Base-by-base conservation (phyloP, 92 coral and sea anemone species). In the Heteractis magnifica region DNA sequence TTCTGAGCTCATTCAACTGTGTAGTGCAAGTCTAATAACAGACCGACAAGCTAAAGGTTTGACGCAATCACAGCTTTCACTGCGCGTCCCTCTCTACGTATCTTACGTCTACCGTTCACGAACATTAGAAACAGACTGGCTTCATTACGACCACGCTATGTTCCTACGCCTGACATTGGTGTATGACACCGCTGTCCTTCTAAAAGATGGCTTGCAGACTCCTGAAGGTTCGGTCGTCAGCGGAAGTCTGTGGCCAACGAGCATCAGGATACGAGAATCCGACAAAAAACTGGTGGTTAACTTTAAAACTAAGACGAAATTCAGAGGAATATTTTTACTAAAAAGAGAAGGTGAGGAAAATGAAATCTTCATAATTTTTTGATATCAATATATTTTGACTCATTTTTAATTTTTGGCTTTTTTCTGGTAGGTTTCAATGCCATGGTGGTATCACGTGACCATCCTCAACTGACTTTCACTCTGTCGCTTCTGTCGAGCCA, bases 401-500 rank as follows among this genome's bases (percentile, higher is more conserved):
- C 3, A 18, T 23, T 68, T 21, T 21, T 23, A 26, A 0, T 68
- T 21, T 68, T 68, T 75, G 11, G 56, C 1, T 73, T 0, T 10
- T 51, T 70, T 75, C 23, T 62, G 72, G 44, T 65, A 95, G 98
- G 88, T 56, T 87, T 83, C 60, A 80, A 88, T 68, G 77, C 85
- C n/a, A 86, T 88, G 98, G 98, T 97, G 52, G 89, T 97, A 80
- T 97, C 99, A 82, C 99, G 98, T 78, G 95, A 92, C 65, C 97
- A 91, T 49, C 98, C 99, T 41, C 93, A 94, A 65, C 87, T 92
- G 48, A 94, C 97, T 72, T 94, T 97, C 79, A 68, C 88, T 51
- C 89, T 97, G 79, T 87, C 77, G 76, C 91, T 94, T 77, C 70
- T 86, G 15, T 87, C 98, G 62, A 92, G 94, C 80, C 90, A 95